A percentile compares a stretch with the other conserved stretches of the same genome.
phyloP scores from a whole-genome alignment of 2,797 vertebrate species.

The Spatula versicolor region DNA sequence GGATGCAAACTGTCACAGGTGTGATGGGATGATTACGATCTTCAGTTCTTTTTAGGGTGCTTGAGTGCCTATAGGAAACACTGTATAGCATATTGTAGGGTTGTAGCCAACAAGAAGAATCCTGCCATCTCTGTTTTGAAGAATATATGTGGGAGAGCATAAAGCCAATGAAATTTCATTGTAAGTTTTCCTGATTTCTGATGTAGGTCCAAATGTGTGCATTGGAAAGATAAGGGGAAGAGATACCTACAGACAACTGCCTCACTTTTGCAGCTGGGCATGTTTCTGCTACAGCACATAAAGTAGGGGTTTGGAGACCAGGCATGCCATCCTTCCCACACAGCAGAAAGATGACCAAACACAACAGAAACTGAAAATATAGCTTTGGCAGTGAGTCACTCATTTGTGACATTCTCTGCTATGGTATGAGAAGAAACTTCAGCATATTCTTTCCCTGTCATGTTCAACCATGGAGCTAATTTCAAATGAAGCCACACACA shows the following conservation, averaged over 20 bases:
- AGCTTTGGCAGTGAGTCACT: conserved; percentile 25
- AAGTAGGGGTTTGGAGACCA: neutral
- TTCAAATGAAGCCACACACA: conserved; percentile 38
- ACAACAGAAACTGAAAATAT: conserved; percentile 13
- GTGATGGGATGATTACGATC: neutral
- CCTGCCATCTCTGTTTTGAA: neutral
- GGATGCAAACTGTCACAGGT: neutral
- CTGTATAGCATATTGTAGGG: neutral
- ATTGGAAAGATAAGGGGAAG: neutral
- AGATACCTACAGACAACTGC: neutral
- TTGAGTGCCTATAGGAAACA: neutral
- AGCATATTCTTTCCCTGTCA: neutral
- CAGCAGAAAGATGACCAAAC: neutral
- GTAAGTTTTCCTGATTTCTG: neutral
- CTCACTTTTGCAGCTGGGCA: neutral
- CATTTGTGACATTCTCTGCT: neutral
- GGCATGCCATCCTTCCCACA: neutral
- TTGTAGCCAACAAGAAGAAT: neutral
- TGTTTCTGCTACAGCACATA: neutral
- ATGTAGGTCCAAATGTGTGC: neutral
- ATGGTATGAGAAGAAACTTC: neutral
- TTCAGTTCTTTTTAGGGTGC: neutral
- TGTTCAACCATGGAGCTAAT: neutral
- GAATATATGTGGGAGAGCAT: neutral
- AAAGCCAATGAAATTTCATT: neutral